These are phyloP conservation scores for Eumaeus atala DNA, from an alignment of 1,140 invertebrate species.

Conservation along the genomic window DNA sequence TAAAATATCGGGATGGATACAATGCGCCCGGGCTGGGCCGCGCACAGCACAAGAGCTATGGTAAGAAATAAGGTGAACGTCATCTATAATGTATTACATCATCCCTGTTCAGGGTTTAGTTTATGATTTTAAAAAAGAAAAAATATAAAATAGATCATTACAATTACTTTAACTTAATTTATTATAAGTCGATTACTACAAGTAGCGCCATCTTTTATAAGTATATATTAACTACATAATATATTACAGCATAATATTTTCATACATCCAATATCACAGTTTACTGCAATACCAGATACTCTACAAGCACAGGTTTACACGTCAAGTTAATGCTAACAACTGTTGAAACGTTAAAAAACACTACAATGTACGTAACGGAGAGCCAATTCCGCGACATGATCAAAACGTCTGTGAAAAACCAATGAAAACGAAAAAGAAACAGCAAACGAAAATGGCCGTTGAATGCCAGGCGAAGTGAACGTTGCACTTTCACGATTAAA, in stretches of 20 bases:
- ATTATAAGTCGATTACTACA: conserved; percentile 11
- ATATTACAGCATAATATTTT: conserved; percentile 8
- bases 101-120: no score
- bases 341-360: conserved; percentile 20
- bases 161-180: not conserved
- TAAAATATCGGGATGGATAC: no score
- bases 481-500: conserved; percentile 71
- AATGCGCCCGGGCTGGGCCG: no score
- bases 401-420: conserved; percentile 68
- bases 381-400: conserved; percentile 52
- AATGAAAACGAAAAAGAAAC: conserved; percentile 68
- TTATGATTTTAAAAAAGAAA: not conserved
- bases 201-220: conserved; percentile 60
- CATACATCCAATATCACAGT: not conserved
- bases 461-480: conserved; percentile 68
- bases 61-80: no score
- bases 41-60: no score
- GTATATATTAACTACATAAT: conserved; percentile 26
- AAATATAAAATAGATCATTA: not conserved
- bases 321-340: not conserved
- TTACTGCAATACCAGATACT: not conserved
- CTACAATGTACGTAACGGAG: conserved; percentile 32
- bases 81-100: no score
- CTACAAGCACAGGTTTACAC: not conserved
- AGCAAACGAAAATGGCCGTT: conserved; percentile 64